Evolutionary conservation across 2,113 vertebrate species (phyloP).

Genomic region (Platanista minor): DNA sequence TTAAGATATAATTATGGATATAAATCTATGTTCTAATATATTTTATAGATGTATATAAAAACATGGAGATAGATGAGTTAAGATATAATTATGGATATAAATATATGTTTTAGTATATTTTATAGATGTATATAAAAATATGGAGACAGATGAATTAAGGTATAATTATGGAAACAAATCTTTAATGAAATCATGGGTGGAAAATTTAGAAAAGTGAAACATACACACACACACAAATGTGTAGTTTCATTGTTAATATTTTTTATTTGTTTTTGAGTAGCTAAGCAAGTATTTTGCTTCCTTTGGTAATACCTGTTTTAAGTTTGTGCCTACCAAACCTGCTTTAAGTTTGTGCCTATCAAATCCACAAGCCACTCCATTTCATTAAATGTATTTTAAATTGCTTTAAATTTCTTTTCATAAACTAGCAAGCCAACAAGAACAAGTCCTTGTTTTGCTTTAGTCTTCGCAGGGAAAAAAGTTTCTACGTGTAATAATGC

Average conservation of each 20-base stretch:
- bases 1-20: not conserved
- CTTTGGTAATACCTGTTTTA: not conserved
- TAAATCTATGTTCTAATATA: not conserved
- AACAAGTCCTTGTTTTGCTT: constrained; percentile 9
- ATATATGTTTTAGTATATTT: not conserved
- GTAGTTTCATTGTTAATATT: not conserved
- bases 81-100: not conserved
- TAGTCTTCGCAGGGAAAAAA: not conserved
- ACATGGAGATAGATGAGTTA: not conserved
- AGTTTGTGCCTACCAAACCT: not conserved
- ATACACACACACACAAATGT: not conserved
- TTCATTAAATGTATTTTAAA: constrained; percentile 14
- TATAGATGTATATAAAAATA: not conserved
- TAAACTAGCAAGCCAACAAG: not conserved
- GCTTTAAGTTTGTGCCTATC: not conserved
- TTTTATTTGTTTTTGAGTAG: not conserved
- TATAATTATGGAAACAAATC: not conserved
- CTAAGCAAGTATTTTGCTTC: constrained; percentile 5
- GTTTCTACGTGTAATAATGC: not conserved
- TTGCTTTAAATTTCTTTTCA: not conserved
- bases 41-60: not conserved
- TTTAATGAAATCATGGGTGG: not conserved
- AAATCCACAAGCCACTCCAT: not conserved
- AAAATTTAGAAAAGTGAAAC: not conserved
- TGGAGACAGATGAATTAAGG: not conserved